These are phyloP conservation scores for Cotesia congregata DNA, from an alignment of 2,888 invertebrate genomes.

Conservation along the genomic window DNA sequence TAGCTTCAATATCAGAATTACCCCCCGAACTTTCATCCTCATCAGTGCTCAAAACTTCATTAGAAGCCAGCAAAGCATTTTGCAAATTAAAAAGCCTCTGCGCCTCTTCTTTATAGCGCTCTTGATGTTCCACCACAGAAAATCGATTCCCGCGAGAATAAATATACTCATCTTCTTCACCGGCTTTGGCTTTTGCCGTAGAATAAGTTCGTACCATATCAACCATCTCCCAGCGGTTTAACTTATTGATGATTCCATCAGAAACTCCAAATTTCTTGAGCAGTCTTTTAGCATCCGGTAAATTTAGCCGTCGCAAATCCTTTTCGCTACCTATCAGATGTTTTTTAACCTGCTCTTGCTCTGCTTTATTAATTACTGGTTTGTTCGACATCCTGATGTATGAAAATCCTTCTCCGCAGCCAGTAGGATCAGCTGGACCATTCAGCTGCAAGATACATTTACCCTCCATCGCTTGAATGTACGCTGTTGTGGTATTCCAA, in stretches of 20 bases:
- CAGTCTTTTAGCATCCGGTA: slow-evolving; percentile 96
- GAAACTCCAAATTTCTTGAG: slow-evolving; percentile 96
- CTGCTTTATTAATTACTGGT: slow-evolving; percentile 85
- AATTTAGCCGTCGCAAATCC: slow-evolving; percentile 92
- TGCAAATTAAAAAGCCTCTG: slow-evolving; percentile 98
- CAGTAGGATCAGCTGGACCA: slow-evolving; percentile 95
- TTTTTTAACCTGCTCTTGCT: slow-evolving; percentile 91
- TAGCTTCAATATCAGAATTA: slow-evolving; percentile 95
- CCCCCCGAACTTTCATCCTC: slow-evolving; percentile 94
- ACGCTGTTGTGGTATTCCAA: slow-evolving; percentile 99
- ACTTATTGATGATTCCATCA: slow-evolving; percentile 95
- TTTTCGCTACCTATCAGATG: slow-evolving; percentile 99
- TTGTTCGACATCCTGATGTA: slow-evolving; percentile 98
- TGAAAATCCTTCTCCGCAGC: slow-evolving; percentile 98
- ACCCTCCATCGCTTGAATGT: slow-evolving; percentile 97
- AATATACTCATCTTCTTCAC: slow-evolving; percentile 98
- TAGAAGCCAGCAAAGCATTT: slow-evolving; percentile 92
- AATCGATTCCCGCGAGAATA: slow-evolving; percentile 98
- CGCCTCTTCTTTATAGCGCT: slow-evolving; percentile 98
- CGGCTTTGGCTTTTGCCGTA: slow-evolving; percentile 98
- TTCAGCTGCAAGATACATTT: slow-evolving; percentile 96
- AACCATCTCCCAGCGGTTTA: slow-evolving; percentile 96
- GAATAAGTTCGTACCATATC: slow-evolving; percentile 98
- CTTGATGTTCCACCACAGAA: slow-evolving; percentile 98
- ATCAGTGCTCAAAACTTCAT: slow-evolving; percentile 95